A percentile compares a stretch with the other conserved stretches of the same genome.
phyloP scores from a whole-genome alignment of 2,113 vertebrate species.

The Protomyctophum bolini region DNA sequence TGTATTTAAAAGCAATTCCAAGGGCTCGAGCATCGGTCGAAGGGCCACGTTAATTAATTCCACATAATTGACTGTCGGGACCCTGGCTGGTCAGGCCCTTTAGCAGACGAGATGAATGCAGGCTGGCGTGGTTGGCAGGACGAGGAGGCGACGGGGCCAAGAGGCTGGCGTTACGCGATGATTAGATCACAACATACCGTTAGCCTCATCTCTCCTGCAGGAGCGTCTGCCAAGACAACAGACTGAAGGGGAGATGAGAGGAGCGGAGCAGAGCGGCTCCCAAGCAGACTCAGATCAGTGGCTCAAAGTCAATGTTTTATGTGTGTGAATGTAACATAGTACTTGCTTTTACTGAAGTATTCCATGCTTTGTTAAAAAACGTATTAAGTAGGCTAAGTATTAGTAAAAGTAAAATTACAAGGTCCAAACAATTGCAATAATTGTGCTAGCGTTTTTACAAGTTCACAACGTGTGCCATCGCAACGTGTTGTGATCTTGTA shows the following conservation, averaged over 20 bases:
- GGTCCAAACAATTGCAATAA: too few relatives aligned
- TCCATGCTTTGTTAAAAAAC: too few relatives aligned
- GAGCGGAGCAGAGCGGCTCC: neutral
- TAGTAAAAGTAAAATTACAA: too few relatives aligned
- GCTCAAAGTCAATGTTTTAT: neutral
- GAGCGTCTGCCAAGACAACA: slow-evolving; percentile 42
- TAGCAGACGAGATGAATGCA: slow-evolving; percentile 54
- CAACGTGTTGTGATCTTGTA: too few relatives aligned
- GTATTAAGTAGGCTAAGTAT: too few relatives aligned
- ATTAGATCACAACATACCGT: slow-evolving; percentile 64
- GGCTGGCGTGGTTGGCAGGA: slow-evolving; percentile 61
- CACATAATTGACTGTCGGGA: slow-evolving; percentile 53
- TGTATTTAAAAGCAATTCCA: slow-evolving; percentile 14
- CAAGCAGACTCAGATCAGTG: neutral
- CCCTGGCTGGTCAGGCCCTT: slow-evolving; percentile 44
- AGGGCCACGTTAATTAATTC: slow-evolving; percentile 48
- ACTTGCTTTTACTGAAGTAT: too few relatives aligned
- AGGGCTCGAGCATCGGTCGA: slow-evolving; percentile 32
- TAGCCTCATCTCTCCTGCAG: slow-evolving; percentile 42
- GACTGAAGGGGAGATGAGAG: slow-evolving; percentile 33
- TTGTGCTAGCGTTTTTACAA: too few relatives aligned
- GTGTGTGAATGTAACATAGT: neutral
- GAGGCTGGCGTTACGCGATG: slow-evolving; percentile 58
- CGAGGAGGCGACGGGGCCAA: slow-evolving; percentile 48
- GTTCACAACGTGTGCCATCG: too few relatives aligned